Evolutionary conservation across 2,113 vertebrate species (phyloP), one percentile per base, ranked within the genome.

Genomic region (Cyanoderma ruficeps): DNA sequence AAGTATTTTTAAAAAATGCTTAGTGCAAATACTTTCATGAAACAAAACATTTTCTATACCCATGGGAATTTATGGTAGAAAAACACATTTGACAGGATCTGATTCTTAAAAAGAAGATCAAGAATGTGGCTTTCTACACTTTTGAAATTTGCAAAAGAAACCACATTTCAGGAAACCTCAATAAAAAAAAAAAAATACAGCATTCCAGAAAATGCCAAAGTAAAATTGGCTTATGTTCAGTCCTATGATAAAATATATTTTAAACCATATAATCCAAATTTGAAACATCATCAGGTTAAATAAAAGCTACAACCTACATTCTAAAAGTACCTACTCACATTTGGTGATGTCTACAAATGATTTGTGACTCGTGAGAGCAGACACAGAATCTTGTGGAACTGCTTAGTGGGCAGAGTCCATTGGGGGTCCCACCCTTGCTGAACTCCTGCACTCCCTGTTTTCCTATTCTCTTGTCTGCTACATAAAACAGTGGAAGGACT

Each of bases 111-210:
- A 94, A 87, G 59, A 94, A 95, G 88, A 96, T 91, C 37, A 95
- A 94, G 82, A 96, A 93, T 87, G 94, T 53, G 60, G 83, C 72
- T 95, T 96, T 96, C 72, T 78, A 77, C 56, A 67, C 69, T 96
- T 97, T 92, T 94, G 78, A 69, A 91, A 96, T 91, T 91, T 92
- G 72, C 71, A 97, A 95, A 97, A 95, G 89, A 97, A 97, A 96
- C 90, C 95, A 93, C 71, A 95, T 94, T 97, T 97, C 93, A 95
- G 87, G 94, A 96, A 97, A 97, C 76, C 92, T 96, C 94, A 83
- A 84, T 96, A 97, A 20, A 64, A 80, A 60, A 75, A 86, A 65
- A 7, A 13, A 7, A 13, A 19, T 4, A 9, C 23, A 8, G 39
- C 68, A 68, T 83, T 96, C 94, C 83, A 88, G 50, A 39, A 86